Evolutionary conservation across 2,797 vertebrate genomes (phyloP).

Genomic region (Sebastes kiyomatsui): DNA sequence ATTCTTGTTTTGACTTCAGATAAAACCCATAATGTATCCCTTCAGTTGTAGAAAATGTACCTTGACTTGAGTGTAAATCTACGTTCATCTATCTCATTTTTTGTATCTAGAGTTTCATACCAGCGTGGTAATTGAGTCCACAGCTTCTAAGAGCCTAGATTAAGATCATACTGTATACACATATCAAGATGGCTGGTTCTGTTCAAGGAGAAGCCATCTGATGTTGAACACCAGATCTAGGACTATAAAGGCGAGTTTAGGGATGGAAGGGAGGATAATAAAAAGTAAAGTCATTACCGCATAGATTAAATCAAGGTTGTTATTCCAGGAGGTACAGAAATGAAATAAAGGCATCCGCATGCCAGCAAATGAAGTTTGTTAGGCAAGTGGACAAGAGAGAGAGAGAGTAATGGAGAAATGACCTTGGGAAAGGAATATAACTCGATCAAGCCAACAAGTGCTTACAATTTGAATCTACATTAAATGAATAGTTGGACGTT

Average conservation of each 20-base stretch:
- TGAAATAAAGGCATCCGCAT: slow-evolving; percentile 9
- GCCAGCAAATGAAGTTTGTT: slow-evolving; percentile 21
- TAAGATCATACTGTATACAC: slow-evolving; percentile 3
- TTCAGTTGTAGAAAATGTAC: not conserved
- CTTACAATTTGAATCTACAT: not conserved
- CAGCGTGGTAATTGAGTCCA: not conserved
- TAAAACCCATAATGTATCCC: slow-evolving; percentile 1
- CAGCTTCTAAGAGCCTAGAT: slow-evolving; percentile 1
- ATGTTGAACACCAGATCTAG: slow-evolving; percentile 9
- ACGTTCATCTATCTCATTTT: not conserved
- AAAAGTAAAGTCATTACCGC: slow-evolving; percentile 32
- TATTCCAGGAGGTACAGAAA: slow-evolving; percentile 32
- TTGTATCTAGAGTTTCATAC: not conserved
- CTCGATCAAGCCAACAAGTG: not conserved
- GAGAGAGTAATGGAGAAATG: slow-evolving; percentile 2
- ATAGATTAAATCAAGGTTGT: slow-evolving; percentile 24
- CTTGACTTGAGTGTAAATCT: not conserved
- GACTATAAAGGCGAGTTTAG: not conserved
- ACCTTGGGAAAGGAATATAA: slow-evolving; percentile 4
- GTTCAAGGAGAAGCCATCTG: slow-evolving; percentile 8
- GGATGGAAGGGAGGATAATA: slow-evolving; percentile 1
- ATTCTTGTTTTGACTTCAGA: not conserved
- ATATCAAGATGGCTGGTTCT: slow-evolving; percentile 1
- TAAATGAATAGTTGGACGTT: not conserved
- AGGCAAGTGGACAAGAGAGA: slow-evolving; percentile 1